Evolutionary conservation across 1,140 invertebrate species (phyloP), one percentile per base, ranked within the genome.

Genomic region (Drosophila murphyi): DNA sequence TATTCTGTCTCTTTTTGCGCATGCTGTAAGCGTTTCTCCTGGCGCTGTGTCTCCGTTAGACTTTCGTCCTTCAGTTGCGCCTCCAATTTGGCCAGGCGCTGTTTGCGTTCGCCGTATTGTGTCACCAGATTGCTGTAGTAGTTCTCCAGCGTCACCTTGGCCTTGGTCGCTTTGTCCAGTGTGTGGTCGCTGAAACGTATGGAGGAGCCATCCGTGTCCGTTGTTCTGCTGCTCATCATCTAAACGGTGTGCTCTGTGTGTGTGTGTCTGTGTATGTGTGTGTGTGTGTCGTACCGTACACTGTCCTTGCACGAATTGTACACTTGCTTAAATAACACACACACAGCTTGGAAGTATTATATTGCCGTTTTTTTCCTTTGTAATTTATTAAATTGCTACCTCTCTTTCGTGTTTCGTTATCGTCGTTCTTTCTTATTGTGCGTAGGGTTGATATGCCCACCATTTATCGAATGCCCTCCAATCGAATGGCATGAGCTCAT

Each of bases 1-100:
- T 99, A 99, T 93, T 99, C 98, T 2, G 98, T 99, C 93, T 99
- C 99, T 92, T 99, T 99, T 90, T 97, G 96, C 37, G 98, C 98
- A 95, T 99, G 99, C 90, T 98, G 97, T 83, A 96, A 95, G 73
- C 98, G 94, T 93, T 98, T 97, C 92, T 97, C 97, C 88, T 97
- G 96, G 82, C 96, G 96, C 90, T 97, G 96, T 69, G 95, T 95
- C 85, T 97, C 97, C 48, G 96, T 95, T 47, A 98, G 94, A 57
- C 96, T 97, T 82, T 99, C 98, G 93, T 98, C 97, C 93, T 97
- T 98, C 92, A 99, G 95, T 48, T 97, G 96, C 93, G 98, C 97
- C 94, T 99, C 98, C 73, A 99, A 93, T 92, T 98, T 97, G 34
- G 97, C 97, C 91, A 98, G 95, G 92, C 97, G 81, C 92, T 98